Percentiles rank a stretch among this genome's conserved stretches.
Conservation (phyloP, 2,113 vertebrate species). For the Rutilus rutilus region DNA sequence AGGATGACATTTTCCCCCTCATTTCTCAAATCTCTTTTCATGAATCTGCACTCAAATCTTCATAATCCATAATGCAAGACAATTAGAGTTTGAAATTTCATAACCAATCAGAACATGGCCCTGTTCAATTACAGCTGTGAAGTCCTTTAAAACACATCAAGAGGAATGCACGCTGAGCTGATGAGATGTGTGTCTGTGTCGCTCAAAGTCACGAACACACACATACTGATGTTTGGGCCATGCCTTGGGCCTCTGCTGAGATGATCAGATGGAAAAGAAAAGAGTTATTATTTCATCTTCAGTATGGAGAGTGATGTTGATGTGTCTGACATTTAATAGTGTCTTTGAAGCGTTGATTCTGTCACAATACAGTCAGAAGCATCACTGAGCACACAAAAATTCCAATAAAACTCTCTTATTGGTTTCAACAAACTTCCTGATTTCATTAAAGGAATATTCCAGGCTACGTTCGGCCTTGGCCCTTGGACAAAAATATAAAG, state of each 20-base stretch:
- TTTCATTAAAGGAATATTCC: slow-evolving; percentile 4
- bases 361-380: slow-evolving; percentile 20
- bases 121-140: slow-evolving; percentile 39
- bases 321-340: slow-evolving; percentile 40
- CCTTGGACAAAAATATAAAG: background rate
- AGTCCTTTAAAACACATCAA: slow-evolving; percentile 38
- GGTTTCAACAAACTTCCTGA: slow-evolving; percentile 13
- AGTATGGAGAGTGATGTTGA: slow-evolving; percentile 33
- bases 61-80: slow-evolving; percentile 34
- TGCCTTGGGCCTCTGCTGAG: slow-evolving; percentile 42
- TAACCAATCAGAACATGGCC: slow-evolving; percentile 31
- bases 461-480: background rate
- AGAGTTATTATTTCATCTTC: slow-evolving; percentile 41
- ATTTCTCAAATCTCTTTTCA: slow-evolving; percentile 23
- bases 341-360: slow-evolving; percentile 31
- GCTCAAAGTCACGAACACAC: slow-evolving; percentile 11
- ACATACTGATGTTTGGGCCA: slow-evolving; percentile 19
- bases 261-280: slow-evolving; percentile 39
- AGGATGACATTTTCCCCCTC: background rate
- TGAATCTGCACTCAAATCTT: slow-evolving; percentile 8
- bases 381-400: background rate
- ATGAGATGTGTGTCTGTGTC: slow-evolving; percentile 30
- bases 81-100: slow-evolving; percentile 46
- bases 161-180: slow-evolving; percentile 34
- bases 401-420: slow-evolving; percentile 17